Conservation (phyloP, 2,113 vertebrate genomes). For the Candoia aspera region DNA sequence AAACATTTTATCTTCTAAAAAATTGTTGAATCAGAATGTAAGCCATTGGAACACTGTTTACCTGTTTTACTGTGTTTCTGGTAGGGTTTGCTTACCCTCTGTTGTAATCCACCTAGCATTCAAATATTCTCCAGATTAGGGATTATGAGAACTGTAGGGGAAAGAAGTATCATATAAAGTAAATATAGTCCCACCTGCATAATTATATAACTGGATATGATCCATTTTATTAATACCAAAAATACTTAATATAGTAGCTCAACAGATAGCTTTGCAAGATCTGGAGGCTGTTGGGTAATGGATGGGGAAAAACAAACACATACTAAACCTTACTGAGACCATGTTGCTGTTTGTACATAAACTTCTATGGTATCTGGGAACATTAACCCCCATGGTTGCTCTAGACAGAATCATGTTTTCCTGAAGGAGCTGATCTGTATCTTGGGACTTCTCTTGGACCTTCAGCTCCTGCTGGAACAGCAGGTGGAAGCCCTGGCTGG, state of each 20-base stretch:
- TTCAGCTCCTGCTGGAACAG: not conserved
- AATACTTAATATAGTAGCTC: not conserved
- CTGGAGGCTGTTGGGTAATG: not conserved
- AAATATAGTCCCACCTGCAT: not conserved
- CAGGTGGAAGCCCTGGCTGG: not conserved
- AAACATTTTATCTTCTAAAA: constrained; percentile 2
- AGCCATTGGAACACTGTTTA: not conserved
- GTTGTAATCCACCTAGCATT: not conserved
- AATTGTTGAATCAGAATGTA: not conserved
- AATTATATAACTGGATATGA: not conserved
- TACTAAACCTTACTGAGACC: not conserved
- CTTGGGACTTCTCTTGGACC: not conserved
- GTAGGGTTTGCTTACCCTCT: not conserved
- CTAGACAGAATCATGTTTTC: not conserved
- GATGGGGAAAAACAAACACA: not conserved
- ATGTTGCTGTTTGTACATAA: not conserved
- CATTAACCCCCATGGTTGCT: not conserved
- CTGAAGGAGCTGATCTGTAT: not conserved
- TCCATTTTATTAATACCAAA: not conserved
- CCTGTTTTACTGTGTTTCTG: too few species aligned
- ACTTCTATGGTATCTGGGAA: not conserved
- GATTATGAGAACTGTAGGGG: not conserved
- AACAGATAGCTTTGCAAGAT: not conserved
- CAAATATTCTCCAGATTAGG: not conserved
- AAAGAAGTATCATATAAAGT: not conserved